Conservation (phyloP, 2,888 invertebrate species). For the Aricia artaxerxes region DNA sequence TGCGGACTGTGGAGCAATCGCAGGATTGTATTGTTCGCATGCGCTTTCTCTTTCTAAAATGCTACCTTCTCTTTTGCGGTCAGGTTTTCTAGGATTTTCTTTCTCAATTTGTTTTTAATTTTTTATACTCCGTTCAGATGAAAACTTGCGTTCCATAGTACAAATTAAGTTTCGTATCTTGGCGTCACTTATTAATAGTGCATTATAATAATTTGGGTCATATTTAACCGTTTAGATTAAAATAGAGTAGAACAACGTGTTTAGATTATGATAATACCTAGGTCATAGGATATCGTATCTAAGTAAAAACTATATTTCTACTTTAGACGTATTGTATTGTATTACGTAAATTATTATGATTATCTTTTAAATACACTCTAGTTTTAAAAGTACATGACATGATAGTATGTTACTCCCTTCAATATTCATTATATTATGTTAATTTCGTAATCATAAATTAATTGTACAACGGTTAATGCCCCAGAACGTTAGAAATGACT, state of each 20-base stretch:
- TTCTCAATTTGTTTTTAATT: not conserved
- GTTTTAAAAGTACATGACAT: not conserved
- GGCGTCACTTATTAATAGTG: no score
- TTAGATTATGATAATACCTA: not conserved
- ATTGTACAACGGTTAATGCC: not conserved
- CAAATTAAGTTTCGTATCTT: no score
- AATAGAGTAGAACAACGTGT: not conserved
- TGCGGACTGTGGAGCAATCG: slow-evolving; percentile 2
- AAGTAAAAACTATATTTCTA: not conserved
- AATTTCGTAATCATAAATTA: slow-evolving; percentile 1
- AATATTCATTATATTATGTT: slow-evolving; percentile 15
- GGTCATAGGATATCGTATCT: no score
- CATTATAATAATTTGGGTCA: no score
- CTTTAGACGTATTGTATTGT: not conserved
- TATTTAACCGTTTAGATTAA: no score
- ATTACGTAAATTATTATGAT: not conserved
- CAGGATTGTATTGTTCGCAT: slow-evolving; percentile 14
- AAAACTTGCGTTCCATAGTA: no score
- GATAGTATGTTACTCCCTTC: not conserved
- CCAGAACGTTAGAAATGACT: slow-evolving; percentile 9
- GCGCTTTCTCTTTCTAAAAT: slow-evolving; percentile 3
- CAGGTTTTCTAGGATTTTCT: not conserved
- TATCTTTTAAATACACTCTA: not conserved
- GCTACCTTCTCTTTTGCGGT: slow-evolving; percentile 7
- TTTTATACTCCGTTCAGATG: not conserved